Conservation (phyloP, 2,113 vertebrate genomes). For the Abramis brama region DNA sequence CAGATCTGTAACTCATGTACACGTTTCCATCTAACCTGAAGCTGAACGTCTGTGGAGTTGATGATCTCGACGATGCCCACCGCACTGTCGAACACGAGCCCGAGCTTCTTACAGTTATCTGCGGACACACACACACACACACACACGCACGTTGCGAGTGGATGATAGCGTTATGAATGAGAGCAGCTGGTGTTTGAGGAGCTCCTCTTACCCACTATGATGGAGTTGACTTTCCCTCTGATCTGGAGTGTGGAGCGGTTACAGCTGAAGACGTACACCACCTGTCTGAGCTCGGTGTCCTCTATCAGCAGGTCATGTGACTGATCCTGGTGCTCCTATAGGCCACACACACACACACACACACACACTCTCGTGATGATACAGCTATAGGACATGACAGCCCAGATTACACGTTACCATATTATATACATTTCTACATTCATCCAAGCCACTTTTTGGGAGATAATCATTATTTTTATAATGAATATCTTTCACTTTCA, state of each 20-base stretch:
- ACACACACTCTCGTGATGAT: background rate
- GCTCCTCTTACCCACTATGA: slow-evolving; percentile 86
- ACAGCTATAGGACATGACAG: background rate
- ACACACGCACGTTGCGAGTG: no score
- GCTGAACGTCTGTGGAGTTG: slow-evolving; percentile 89
- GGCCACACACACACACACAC: slow-evolving; percentile 40
- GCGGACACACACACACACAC: slow-evolving; percentile 25
- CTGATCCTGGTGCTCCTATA: slow-evolving; percentile 92
- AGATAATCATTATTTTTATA: background rate
- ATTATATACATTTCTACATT: background rate
- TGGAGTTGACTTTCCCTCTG: slow-evolving; percentile 98
- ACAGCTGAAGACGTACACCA: slow-evolving; percentile 92
- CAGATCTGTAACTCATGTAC: slow-evolving; percentile 16
- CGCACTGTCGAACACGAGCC: slow-evolving; percentile 93
- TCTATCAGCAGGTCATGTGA: slow-evolving; percentile 87
- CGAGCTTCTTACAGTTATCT: slow-evolving; percentile 98
- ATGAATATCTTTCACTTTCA: background rate
- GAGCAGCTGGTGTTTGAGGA: background rate
- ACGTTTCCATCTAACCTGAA: slow-evolving; percentile 83
- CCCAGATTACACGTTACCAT: background rate
- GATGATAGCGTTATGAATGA: background rate
- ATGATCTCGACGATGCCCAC: slow-evolving; percentile 98
- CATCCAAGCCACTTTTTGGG: background rate
- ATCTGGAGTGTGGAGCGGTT: slow-evolving; percentile 89
- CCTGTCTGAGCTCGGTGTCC: slow-evolving; percentile 94